Evolutionary conservation across 2,113 vertebrate genomes (phyloP).

Genomic region (Ochotona princeps): DNA sequence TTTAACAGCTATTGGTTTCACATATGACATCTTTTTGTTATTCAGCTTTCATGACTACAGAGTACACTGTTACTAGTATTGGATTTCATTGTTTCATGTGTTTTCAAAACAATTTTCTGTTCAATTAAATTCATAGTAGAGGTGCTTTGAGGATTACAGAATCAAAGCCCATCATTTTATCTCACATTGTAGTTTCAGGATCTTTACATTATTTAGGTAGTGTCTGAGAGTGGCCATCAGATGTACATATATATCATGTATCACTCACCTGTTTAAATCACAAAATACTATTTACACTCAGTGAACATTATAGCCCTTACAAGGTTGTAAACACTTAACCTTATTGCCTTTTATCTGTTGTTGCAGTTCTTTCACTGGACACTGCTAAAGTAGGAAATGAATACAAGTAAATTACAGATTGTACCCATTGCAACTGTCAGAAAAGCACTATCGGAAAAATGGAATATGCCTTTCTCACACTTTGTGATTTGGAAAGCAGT

Average conservation of each 20-base stretch:
- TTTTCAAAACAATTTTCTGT: constrained; percentile 76
- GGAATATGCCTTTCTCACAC: constrained; percentile 74
- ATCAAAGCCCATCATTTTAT: constrained; percentile 77
- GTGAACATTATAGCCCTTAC: constrained; percentile 74
- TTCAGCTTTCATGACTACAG: constrained; percentile 76
- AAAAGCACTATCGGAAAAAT: constrained; percentile 82
- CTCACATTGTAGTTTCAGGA: constrained; percentile 73
- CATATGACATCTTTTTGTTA: constrained; percentile 73
- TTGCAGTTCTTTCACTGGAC: constrained; percentile 86
- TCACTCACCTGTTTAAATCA: constrained; percentile 5
- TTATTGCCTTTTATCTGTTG: constrained; percentile 84
- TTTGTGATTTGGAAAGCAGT: constrained; percentile 81
- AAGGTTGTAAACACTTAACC: constrained; percentile 81
- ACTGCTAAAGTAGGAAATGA: constrained; percentile 79
- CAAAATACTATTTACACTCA: constrained; percentile 76
- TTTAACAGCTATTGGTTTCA: constrained; percentile 60
- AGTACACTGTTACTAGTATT: constrained; percentile 69
- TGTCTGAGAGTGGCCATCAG: constrained; percentile 52
- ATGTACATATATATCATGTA: constrained; percentile 34
- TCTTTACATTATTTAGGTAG: constrained; percentile 74
- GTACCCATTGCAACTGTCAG: constrained; percentile 82
- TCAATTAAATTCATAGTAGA: constrained; percentile 81
- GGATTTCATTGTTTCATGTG: constrained; percentile 78
- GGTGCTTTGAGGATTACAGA: constrained; percentile 76
- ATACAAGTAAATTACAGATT: constrained; percentile 84